Evolutionary conservation across 1,140 invertebrate genomes (phyloP).

Genomic region (Eufriesea mexicana): DNA sequence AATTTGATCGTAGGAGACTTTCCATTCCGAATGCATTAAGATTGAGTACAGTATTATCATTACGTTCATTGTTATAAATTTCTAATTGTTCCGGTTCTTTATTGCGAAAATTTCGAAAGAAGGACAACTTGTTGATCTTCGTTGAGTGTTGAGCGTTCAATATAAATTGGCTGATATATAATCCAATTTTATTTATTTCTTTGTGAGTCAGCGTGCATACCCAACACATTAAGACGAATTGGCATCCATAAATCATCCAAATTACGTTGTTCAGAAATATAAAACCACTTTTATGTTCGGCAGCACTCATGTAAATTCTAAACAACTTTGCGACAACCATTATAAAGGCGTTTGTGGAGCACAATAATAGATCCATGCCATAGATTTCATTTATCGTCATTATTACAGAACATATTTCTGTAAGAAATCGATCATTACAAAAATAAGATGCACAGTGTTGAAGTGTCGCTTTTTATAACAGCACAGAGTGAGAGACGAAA

Average conservation of each 20-base stretch:
- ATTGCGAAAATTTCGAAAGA: not conserved
- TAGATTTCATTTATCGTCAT: conserved; percentile 65
- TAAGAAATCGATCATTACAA: not conserved
- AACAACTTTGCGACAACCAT: conserved; percentile 72
- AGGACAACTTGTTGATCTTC: not conserved
- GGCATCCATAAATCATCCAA: conserved; percentile 68
- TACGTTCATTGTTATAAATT: not conserved
- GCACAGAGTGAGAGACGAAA: not conserved
- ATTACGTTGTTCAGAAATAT: conserved; percentile 73
- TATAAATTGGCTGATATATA: conserved; percentile 53
- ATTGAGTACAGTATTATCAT: conserved; percentile 1
- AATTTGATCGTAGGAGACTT: conserved; percentile 30
- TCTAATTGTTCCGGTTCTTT: not conserved
- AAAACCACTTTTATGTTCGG: conserved; percentile 64
- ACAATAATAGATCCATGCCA: conserved; percentile 66
- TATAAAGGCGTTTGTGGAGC: conserved; percentile 71
- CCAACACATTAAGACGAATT: conserved; percentile 67
- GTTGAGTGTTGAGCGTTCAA: conserved; percentile 35
- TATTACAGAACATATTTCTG: conserved; percentile 65
- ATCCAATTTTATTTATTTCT: conserved; percentile 64
- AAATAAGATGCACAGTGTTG: not conserved
- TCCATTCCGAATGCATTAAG: conserved; percentile 41
- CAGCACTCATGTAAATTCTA: conserved; percentile 73
- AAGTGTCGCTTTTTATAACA: not conserved
- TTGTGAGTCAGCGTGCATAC: conserved; percentile 58